phyloP scores from a whole-genome alignment of 2,888 invertebrate genomes.

The Harmothoe impar region DNA sequence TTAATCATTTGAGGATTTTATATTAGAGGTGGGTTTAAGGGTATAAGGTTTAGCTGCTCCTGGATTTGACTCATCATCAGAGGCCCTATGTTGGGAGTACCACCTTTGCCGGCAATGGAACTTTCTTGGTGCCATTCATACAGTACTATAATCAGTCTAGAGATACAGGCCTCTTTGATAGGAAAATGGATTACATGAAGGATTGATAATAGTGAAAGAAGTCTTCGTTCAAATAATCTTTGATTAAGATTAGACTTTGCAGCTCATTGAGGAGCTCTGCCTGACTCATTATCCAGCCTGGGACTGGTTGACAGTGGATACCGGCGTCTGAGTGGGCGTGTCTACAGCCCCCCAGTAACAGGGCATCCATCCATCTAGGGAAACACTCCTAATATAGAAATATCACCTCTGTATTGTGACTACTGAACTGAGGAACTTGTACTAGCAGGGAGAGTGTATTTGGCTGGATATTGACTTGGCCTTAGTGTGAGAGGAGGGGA shows the following conservation, averaged over 20 bases:
- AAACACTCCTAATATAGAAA: too few species aligned
- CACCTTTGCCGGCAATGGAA: conserved; percentile 22
- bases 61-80: conserved; percentile 21
- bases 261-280: neutral
- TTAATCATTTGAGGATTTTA: neutral
- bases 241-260: too few species aligned
- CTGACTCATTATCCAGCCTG: conserved; percentile 1
- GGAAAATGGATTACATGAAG: neutral
- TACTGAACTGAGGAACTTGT: neutral
- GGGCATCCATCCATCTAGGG: too few species aligned
- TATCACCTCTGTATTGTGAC: neutral
- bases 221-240: too few species aligned
- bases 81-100: neutral
- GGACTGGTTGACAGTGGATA: neutral
- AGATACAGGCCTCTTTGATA: neutral
- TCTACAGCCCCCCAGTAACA: neutral
- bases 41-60: conserved; percentile 6
- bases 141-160: too few species aligned
- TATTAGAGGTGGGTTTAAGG: neutral
- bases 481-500: neutral
- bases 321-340: conserved; percentile 40
- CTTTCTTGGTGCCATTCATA: conserved; percentile 17
- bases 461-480: neutral
- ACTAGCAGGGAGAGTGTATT: neutral
- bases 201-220: neutral